phyloP scores from a whole-genome alignment of 2,113 vertebrate species.

The Anseranas semipalmata region DNA sequence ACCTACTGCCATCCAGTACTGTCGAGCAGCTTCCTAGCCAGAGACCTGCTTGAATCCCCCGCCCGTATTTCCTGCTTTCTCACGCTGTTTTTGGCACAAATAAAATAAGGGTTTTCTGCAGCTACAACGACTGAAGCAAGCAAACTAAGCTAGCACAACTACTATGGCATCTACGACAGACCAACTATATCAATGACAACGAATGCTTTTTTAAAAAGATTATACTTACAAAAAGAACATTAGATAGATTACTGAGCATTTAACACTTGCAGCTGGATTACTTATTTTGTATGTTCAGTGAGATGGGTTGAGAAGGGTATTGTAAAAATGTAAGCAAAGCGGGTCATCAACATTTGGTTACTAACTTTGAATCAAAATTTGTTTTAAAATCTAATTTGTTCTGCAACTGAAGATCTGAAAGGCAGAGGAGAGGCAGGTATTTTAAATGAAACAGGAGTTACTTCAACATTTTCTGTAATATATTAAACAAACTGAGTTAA shows the following conservation, averaged over 20 bases:
- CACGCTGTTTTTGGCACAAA: not conserved
- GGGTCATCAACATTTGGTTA: not conserved
- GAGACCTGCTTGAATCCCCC: not conserved
- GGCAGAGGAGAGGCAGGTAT: not conserved
- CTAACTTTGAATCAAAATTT: not conserved
- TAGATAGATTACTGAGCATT: not conserved
- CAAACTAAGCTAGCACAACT: not conserved
- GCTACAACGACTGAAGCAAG: not conserved
- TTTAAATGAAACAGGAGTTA: not conserved
- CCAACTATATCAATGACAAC: not conserved
- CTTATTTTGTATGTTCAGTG: not conserved
- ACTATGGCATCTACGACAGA: not conserved
- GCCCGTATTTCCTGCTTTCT: not conserved
- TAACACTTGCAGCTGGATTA: not conserved
- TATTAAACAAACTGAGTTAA: not conserved
- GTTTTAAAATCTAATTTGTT: conserved; percentile 15
- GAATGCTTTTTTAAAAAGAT: not conserved
- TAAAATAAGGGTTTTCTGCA: not conserved
- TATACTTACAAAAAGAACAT: not conserved
- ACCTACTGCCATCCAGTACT: not conserved
- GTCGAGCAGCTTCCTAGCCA: not conserved
- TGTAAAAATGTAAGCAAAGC: not conserved
- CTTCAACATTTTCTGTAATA: not conserved
- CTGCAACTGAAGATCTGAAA: conserved; percentile 26
- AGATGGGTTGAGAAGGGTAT: not conserved